Evolutionary conservation across 1,140 invertebrate genomes (phyloP), one percentile per base, ranked within the genome.

Genomic region (Nilaparvata lugens): DNA sequence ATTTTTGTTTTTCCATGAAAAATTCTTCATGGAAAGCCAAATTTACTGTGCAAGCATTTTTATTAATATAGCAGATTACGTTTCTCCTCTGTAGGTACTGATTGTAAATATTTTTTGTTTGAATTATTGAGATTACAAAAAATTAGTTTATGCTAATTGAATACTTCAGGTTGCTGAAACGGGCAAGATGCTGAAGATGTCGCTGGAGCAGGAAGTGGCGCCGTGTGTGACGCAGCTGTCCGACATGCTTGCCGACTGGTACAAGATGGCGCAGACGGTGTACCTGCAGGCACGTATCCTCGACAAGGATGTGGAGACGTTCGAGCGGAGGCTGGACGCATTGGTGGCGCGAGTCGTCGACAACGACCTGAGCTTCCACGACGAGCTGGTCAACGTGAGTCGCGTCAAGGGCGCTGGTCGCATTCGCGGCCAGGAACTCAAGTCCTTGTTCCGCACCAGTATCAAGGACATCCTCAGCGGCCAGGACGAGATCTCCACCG

Each of bases 201-300:
- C 90, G 55, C 73, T 88, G 48, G 77, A 85, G 62, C 75, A 74
- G 16, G 82, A 87, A 67, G 86, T 85, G 60, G 75, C 78, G 63
- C 82, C 84, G 9, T 76, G 81, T 2, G 83, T 87, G 21, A 79
- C 79, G 19, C 82, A 84, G 54, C 74, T 86, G 14, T 84, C 85
- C 1, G 87, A 89, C 67, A 81, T 81, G 66, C 73, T 89, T 38
- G 86, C 86, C 5, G 88, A 91, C 74, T 90, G 88, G 87, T 90
- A 88, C 68, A 90, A 90, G 76, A 87, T 87, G 75, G 87, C 87
- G 6, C 87, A 89, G 69, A 89, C 87, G 1, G 82, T 87, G 18
- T 87, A 82, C 70, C 72, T 89, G 42, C 67, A 89, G 72, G 81
- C 82, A 16, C 81, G 85, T 71, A 89, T 90, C 66, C 76, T 89